phyloP scores from a whole-genome alignment of 2,888 invertebrate genomes.

The Pyrrhia umbra region DNA sequence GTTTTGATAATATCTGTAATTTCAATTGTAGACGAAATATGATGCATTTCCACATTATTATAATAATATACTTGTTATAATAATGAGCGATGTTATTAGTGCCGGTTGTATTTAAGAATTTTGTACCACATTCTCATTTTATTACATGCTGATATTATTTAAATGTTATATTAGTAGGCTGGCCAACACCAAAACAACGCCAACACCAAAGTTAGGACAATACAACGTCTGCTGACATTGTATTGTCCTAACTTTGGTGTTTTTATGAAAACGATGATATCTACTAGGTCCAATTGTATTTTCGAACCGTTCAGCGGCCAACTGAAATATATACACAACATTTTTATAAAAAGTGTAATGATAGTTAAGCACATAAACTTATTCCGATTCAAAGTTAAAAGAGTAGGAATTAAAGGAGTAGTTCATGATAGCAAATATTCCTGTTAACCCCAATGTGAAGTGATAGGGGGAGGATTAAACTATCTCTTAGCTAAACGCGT shows the following conservation, averaged over 20 bases:
- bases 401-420: neutral
- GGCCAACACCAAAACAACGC: no score
- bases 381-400: neutral
- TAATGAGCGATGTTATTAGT: slow-evolving; percentile 6
- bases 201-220: no score
- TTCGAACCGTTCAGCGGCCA: no score
- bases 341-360: no score
- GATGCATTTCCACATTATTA: neutral
- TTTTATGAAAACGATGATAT: no score
- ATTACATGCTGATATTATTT: no score
- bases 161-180: no score
- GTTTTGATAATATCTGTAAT: slow-evolving; percentile 32
- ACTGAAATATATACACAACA: no score
- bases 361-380: no score
- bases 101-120: neutral
- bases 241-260: no score
- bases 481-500: slow-evolving; percentile 1
- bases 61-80: slow-evolving; percentile 5
- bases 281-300: no score
- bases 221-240: no score
- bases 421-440: slow-evolving; percentile 18
- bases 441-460: neutral
- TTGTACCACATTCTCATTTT: neutral
- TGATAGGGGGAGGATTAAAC: slow-evolving; percentile 1
- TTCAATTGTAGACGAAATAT: slow-evolving; percentile 23